These are phyloP conservation scores for Galbula dea DNA, from an alignment of 2,113 vertebrate genomes.

Conservation along the genomic window DNA sequence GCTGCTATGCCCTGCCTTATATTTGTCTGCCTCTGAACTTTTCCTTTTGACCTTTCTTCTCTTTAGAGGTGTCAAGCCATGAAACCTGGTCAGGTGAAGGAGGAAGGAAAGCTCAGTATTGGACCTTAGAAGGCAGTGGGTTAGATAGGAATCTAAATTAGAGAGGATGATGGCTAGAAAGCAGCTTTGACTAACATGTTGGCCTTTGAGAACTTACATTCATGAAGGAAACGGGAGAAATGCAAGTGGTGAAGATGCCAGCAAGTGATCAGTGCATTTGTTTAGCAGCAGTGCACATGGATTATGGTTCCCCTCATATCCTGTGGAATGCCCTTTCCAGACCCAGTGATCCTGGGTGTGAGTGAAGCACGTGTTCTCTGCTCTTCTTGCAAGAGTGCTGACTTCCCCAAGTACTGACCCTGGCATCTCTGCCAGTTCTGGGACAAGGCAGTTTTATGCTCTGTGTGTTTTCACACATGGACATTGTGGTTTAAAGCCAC, in stretches of 20 bases:
- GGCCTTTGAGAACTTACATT: not conserved
- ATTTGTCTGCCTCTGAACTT: conserved; percentile 23
- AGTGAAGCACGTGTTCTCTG: not conserved
- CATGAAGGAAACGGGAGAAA: not conserved
- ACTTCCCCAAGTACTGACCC: not conserved
- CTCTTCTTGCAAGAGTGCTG: no score
- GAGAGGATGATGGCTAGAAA: not conserved
- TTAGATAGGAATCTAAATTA: not conserved
- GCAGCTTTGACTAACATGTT: not conserved
- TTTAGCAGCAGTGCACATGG: not conserved
- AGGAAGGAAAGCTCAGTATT: not conserved
- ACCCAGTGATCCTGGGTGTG: not conserved
- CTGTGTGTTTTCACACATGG: not conserved
- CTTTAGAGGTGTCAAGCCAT: conserved; percentile 46
- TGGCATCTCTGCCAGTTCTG: not conserved
- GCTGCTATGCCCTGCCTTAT: conserved; percentile 64
- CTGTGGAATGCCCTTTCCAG: not conserved
- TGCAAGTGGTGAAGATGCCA: not conserved
- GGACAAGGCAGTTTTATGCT: not conserved
- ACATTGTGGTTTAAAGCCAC: not conserved
- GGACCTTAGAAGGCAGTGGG: not conserved
- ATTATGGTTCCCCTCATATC: not conserved
- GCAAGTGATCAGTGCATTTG: not conserved
- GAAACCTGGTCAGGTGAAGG: conserved; percentile 62
- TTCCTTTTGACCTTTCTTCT: not conserved